Evolutionary conservation across 2,888 invertebrate genomes (phyloP), one percentile per base, ranked within the genome.

Genomic region (Luperina nickerlii): DNA sequence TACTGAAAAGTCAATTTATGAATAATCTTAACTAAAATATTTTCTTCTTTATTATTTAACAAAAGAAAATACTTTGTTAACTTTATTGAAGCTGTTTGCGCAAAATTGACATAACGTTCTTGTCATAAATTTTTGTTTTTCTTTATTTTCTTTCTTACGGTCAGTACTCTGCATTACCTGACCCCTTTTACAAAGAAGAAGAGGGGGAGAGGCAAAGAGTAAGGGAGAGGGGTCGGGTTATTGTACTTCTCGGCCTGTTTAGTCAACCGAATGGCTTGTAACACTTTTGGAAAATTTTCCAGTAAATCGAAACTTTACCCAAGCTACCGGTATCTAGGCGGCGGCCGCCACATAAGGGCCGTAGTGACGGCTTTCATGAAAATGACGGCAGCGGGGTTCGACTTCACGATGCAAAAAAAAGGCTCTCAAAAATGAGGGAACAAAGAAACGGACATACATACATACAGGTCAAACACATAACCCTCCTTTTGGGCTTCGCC

Each of bases 1-100:
- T 18, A 27, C 24, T 24, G 15, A 0, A 63, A 65, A 27, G 82
- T 77, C 78, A 82, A 86, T 86, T 74, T 82, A 82, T 84, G 38
- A 77, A n/a, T 74, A 63, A 70, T 85, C 66, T 74, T 24, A 8
- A 8, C 42, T 9, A 51, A 69, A 74, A 57, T 24, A 32, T 48
- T 72, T 69, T 45, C 63, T 75, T 79, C n/a, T 24, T 15, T 57
- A 24, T 38, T 66, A 60, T 67, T 70, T 57, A 63, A 74, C 48
- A 15, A 72, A 60, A 69, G 0, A 42, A 72, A n/a, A 67, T 24
- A 57, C 24, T 57, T 11, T 66, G 0, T 4, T 57, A 51, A 45
- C 18, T 27, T 32, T 48, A 27, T n/a, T 27, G 0, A 51, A 20
- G 8, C 24, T 42, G 18, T 62, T 42, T 15, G 4, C 9, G 65